Percentiles rank a stretch among this genome's conserved stretches.
phyloP scores from a whole-genome alignment of 2,113 vertebrate genomes.

The Ammodytes dubius region DNA sequence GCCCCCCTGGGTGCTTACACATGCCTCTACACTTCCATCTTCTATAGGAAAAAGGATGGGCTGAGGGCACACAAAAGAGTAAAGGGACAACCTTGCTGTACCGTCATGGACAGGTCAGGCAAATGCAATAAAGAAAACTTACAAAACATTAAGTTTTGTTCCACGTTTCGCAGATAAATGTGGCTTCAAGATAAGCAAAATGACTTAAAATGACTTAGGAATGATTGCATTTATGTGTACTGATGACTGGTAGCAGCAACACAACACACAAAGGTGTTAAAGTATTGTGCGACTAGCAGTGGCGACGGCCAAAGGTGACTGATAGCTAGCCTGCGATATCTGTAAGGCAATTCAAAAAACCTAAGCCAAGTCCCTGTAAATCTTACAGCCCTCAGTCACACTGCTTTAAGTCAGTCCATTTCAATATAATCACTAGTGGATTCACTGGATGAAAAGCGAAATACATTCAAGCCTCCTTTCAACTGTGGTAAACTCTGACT shows the following conservation, averaged over 20 bases:
- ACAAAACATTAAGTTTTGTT: not conserved
- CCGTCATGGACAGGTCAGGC: constrained; percentile 40
- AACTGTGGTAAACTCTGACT: not conserved
- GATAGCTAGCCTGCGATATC: not conserved
- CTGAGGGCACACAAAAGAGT: constrained; percentile 23
- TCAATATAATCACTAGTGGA: not conserved
- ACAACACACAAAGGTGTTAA: no score
- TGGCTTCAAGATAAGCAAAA: constrained; percentile 9
- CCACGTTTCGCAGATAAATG: constrained; percentile 1
- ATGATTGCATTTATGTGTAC: not conserved
- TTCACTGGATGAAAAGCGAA: not conserved
- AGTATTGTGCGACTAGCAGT: no score
- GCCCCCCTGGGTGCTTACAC: constrained; percentile 42
- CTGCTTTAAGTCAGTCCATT: not conserved
- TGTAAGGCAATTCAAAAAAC: not conserved
- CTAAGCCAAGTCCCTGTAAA: not conserved
- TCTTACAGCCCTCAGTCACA: not conserved
- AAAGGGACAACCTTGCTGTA: constrained; percentile 50
- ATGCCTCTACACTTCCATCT: constrained; percentile 46
- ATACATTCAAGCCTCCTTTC: not conserved
- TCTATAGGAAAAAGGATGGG: constrained; percentile 33
- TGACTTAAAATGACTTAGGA: not conserved
- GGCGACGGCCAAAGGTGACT: not conserved
- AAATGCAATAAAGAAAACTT: constrained; percentile 18
- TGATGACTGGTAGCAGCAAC: not conserved